Evolutionary conservation across 2,797 vertebrate species (phyloP), one percentile per base, ranked within the genome.

Genomic region (Cryptoprocta ferox): DNA sequence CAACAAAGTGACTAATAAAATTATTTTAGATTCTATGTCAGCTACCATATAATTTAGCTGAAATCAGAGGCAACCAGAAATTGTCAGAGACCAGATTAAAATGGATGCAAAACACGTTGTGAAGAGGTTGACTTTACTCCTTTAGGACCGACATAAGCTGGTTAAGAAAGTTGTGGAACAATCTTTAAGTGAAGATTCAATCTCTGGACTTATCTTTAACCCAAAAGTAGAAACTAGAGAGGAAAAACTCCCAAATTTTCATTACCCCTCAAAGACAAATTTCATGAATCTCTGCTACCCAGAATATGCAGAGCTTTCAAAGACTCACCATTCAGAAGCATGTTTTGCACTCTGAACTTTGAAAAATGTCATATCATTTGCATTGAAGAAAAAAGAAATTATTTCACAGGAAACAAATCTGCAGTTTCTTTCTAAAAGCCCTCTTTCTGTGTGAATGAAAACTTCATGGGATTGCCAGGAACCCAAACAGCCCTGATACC

Each of bases 381-480:
- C 59, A 82, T 68, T 53, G 81, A 80, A 92, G 45, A 19, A 13
- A 76, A 53, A 81, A 45, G 7, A 45, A 81, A 73, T 48, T 37
- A 90, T 66, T 79, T 75, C 89, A 80, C 63, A 82, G 53, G 65
- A 48, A 66, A 86, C 13, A 81, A 92, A 89, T 70, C 68, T 35
- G 30, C 32, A 96, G 37, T 66, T 92, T 85, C 53, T 89, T 70
- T 87, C 53, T 63, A 81, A 63, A 97, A 92, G 65, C 50, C 48
- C 30, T 28, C 18, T 70, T 26, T 78, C 16, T 66, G 16, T 39
- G 21, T 39, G 24, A 61, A 81, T 42, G 42, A 91, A 78, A 80
- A 91, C 5, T 30, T 92, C 32, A 37, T 73, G 26, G 65, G 21
- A 84, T 35, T 83, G 18, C 37, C 90, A 53, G 32, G 16, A 76